These are phyloP conservation scores for Scaptomyza tumidula DNA, from an alignment of 2,888 invertebrate species.

Conservation along the genomic window DNA sequence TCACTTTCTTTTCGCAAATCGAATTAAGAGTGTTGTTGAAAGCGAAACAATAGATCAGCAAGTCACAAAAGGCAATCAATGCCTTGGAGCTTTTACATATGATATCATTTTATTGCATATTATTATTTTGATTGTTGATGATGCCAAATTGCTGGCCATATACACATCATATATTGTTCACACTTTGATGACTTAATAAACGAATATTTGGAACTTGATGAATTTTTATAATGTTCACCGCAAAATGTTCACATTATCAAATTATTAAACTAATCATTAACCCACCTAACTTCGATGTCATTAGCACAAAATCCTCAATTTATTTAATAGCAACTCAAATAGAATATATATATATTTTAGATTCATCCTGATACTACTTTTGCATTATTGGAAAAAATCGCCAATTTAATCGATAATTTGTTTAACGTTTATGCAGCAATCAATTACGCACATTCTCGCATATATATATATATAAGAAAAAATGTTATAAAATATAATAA, in stretches of 20 bases:
- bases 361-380: too few relatives aligned
- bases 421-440: too few relatives aligned
- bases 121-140: background rate
- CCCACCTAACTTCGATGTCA: background rate
- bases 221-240: background rate
- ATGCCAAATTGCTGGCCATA: background rate
- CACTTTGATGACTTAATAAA: background rate
- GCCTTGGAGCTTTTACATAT: background rate
- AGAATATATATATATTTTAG: too few relatives aligned
- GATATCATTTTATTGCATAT: constrained; percentile 10
- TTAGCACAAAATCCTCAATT: background rate
- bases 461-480: too few relatives aligned
- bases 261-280: background rate
- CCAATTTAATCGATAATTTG: too few relatives aligned
- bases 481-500: too few relatives aligned
- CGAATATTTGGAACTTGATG: background rate
- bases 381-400: background rate
- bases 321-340: background rate
- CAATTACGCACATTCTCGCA: too few relatives aligned
- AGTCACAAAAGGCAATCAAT: background rate
- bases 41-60: constrained; percentile 36
- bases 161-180: background rate
- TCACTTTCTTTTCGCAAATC: constrained; percentile 52
- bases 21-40: constrained; percentile 42
- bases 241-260: background rate